A percentile compares a stretch with the other conserved stretches of the same genome.
phyloP scores from a whole-genome alignment of 2,888 invertebrate species.

The Platycheirus rosarum region DNA sequence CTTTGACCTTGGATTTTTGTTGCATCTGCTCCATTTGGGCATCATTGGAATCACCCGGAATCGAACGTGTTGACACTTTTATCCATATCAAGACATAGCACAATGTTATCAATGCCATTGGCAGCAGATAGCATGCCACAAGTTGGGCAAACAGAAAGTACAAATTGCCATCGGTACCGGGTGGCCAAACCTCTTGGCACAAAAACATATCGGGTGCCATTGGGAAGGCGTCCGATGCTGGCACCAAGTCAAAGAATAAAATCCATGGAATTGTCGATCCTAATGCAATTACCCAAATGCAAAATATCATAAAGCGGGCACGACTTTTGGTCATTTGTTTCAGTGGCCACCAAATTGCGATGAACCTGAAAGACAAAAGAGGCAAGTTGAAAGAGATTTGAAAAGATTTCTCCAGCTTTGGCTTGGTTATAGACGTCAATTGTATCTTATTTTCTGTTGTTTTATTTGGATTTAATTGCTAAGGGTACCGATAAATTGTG shows the following conservation, averaged over 20 bases:
- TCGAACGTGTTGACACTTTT: constrained; percentile 93
- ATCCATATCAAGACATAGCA: constrained; percentile 97
- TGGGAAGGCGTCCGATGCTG: constrained; percentile 82
- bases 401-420: background rate
- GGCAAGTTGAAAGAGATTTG: constrained; percentile 2
- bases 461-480: background rate
- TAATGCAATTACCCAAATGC: constrained; percentile 95
- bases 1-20: constrained; percentile 96
- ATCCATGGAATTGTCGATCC: constrained; percentile 95
- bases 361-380: constrained; percentile 87
- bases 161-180: constrained; percentile 89
- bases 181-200: constrained; percentile 94
- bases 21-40: constrained; percentile 96
- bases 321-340: constrained; percentile 95
- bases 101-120: constrained; percentile 94
- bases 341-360: constrained; percentile 97
- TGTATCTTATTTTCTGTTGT: constrained; percentile 11
- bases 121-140: constrained; percentile 94
- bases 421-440: constrained; percentile 5
- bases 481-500: background rate
- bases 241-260: constrained; percentile 91
- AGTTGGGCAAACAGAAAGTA: constrained; percentile 95
- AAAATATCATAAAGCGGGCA: constrained; percentile 92
- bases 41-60: constrained; percentile 95
- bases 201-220: constrained; percentile 89